Conservation (phyloP, 2,888 invertebrate genomes). For the Lasius fuliginosus region DNA sequence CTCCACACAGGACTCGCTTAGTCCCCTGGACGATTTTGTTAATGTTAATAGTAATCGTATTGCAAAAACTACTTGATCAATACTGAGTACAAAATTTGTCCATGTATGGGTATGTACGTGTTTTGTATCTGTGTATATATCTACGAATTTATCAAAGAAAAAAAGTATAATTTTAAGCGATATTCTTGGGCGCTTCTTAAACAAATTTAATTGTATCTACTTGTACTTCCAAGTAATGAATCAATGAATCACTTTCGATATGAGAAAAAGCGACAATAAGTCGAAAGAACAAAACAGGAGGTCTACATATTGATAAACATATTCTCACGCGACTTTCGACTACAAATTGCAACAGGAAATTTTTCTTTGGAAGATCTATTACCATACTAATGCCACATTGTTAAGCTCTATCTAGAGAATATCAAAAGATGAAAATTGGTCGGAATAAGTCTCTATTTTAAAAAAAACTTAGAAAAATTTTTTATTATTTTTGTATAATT, state of each 20-base stretch:
- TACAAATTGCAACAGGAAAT: constrained; percentile 66
- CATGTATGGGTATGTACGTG: neutral
- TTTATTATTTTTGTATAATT: neutral
- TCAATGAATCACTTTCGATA: constrained; percentile 39
- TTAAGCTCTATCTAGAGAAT: constrained; percentile 67
- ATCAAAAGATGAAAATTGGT: constrained; percentile 68
- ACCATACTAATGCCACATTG: constrained; percentile 62
- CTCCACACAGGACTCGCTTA: constrained; percentile 45
- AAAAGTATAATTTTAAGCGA: constrained; percentile 39
- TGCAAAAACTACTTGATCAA: constrained; percentile 75
- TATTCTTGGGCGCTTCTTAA: constrained; percentile 45
- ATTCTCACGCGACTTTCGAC: constrained; percentile 57
- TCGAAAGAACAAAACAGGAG: too few species aligned
- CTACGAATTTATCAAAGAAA: constrained; percentile 25
- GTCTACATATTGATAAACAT: constrained; percentile 19
- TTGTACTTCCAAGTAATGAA: constrained; percentile 17
- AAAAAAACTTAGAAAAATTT: constrained; percentile 19
- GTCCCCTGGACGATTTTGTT: constrained; percentile 67
- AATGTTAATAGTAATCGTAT: constrained; percentile 72
- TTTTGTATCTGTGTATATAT: constrained; percentile 13
- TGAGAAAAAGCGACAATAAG: neutral
- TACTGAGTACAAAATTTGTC: constrained; percentile 74
- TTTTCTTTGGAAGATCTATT: constrained; percentile 65
- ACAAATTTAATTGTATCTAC: constrained; percentile 55
- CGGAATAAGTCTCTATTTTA: constrained; percentile 24